Percentiles rank a stretch among this genome's conserved stretches.
These are phyloP conservation scores for Mustela nigripes DNA, from an alignment of 2,113 vertebrate species.

Conservation along the genomic window DNA sequence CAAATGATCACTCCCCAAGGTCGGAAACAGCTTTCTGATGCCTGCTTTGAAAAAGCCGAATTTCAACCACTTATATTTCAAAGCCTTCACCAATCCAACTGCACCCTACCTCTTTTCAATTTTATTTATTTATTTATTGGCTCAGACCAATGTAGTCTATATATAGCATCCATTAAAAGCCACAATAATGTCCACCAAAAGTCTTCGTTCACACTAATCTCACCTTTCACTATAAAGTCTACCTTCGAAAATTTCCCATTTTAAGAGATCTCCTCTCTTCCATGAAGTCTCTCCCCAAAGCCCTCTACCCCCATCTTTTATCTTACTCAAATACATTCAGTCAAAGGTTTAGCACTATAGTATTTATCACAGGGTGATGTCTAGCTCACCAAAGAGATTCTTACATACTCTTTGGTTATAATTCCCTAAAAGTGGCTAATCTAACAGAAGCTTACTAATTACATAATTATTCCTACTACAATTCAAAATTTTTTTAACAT, in stretches of 20 bases:
- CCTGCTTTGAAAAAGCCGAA: not conserved
- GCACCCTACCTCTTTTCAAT: not conserved
- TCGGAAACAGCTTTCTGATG: constrained; percentile 23
- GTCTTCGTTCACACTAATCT: not conserved
- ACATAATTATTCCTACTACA: not conserved
- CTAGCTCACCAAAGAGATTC: not conserved
- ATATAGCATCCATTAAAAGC: not conserved
- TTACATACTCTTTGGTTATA: not conserved
- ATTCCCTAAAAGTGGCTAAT: not conserved
- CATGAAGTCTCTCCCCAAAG: not conserved
- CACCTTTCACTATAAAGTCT: constrained; percentile 13
- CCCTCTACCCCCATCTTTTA: not conserved
- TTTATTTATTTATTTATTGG: not conserved
- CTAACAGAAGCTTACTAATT: constrained; percentile 16
- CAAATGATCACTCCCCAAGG: not conserved
- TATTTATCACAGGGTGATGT: not conserved
- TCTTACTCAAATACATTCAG: not conserved
- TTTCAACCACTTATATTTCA: not conserved
- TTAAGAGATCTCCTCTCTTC: not conserved
- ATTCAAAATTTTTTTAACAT: constrained; percentile 32
- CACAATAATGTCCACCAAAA: not conserved
- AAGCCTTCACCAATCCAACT: not conserved
- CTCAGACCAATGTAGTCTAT: not conserved
- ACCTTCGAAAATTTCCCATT: constrained; percentile 35
- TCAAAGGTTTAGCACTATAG: not conserved